Percentiles rank a stretch among this genome's conserved stretches.
Conservation (phyloP, 2,797 vertebrate genomes). For the Petrocephalus sullivani region DNA sequence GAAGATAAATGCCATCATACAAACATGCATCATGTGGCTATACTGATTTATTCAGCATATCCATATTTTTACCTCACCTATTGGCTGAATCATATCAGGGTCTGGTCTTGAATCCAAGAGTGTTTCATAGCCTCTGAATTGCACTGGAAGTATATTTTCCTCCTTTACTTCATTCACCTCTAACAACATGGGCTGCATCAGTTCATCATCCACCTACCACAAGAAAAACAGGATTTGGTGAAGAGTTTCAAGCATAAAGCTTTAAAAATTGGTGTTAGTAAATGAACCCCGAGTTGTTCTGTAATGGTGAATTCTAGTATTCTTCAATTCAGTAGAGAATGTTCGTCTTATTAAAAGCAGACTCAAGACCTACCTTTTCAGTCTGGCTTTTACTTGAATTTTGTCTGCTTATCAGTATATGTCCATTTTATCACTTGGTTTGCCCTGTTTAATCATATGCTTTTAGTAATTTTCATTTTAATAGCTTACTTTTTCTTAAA, state of each 20-base stretch:
- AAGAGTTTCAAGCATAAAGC: background rate
- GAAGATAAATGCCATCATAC: slow-evolving; percentile 16
- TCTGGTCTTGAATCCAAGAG: slow-evolving; percentile 53
- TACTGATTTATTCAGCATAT: background rate
- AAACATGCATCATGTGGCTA: background rate
- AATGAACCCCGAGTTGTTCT: background rate
- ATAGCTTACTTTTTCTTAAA: no score
- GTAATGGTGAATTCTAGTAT: background rate
- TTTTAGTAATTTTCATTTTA: no score
- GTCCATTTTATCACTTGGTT: no score
- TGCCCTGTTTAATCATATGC: no score
- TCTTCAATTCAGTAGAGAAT: background rate
- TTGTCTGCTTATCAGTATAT: no score
- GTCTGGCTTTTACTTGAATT: no score
- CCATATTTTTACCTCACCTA: slow-evolving; percentile 53
- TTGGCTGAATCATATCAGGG: slow-evolving; percentile 47
- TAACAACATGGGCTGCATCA: slow-evolving; percentile 17
- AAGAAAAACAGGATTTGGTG: background rate
- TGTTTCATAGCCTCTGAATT: slow-evolving; percentile 53
- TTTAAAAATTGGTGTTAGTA: background rate
- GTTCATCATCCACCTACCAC: slow-evolving; percentile 50
- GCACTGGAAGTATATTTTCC: slow-evolving; percentile 34
- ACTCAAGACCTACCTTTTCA: no score
- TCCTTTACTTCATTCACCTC: slow-evolving; percentile 22
- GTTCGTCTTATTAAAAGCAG: no score